Evolutionary conservation across 2,888 invertebrate genomes (phyloP).

Genomic region (Drosophila dives): DNA sequence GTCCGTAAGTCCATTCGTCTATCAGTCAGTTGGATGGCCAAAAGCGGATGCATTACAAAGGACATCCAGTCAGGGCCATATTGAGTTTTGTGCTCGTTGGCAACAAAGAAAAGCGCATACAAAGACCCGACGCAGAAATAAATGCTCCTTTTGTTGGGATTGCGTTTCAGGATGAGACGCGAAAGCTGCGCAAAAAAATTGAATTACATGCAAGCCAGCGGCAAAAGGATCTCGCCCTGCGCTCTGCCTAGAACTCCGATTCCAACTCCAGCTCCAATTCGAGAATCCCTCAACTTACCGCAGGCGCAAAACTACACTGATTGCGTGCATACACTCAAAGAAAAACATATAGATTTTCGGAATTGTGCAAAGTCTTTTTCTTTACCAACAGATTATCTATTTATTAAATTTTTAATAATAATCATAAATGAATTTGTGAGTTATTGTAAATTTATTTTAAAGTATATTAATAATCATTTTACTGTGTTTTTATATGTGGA

Average conservation of each 20-base stretch:
- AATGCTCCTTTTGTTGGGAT: constrained; percentile 75
- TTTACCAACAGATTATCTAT: not conserved
- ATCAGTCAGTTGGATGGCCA: constrained; percentile 39
- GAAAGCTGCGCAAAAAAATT: constrained; percentile 54
- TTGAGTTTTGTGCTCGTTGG: constrained; percentile 71
- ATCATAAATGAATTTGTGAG: not conserved
- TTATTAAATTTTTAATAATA: not conserved
- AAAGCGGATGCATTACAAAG: constrained; percentile 78
- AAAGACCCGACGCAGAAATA: constrained; percentile 75
- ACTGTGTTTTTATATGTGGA: not conserved
- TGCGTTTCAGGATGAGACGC: constrained; percentile 39
- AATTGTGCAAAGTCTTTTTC: no score
- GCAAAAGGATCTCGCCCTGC: constrained; percentile 19
- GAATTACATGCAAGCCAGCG: constrained; percentile 73
- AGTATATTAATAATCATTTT: not conserved
- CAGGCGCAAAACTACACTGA: constrained; percentile 79
- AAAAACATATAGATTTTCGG: not conserved
- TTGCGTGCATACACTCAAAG: constrained; percentile 44
- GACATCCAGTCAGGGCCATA: constrained; percentile 69
- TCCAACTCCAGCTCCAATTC: constrained; percentile 15
- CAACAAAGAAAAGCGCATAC: constrained; percentile 79
- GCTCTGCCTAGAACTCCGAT: constrained; percentile 1
- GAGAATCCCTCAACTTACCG: constrained; percentile 60
- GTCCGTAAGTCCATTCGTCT: constrained; percentile 22
- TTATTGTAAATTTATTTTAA: not conserved